Conservation (phyloP, 2,888 invertebrate species). For the Oscheius sp. region DNA sequence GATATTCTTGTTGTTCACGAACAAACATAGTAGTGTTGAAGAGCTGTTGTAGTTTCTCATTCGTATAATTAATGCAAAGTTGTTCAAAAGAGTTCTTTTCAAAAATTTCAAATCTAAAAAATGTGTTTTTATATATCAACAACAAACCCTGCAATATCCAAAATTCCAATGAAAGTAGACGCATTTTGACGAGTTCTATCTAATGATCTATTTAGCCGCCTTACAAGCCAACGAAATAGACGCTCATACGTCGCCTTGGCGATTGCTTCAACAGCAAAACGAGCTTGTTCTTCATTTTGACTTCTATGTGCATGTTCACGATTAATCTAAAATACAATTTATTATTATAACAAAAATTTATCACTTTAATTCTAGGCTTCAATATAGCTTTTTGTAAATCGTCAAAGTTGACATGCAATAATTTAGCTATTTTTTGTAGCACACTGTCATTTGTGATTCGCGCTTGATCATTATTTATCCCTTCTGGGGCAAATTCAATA, state of each 20-base stretch:
- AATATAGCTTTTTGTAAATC: conserved; percentile 98
- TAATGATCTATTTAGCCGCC: conserved; percentile 80
- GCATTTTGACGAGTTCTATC: conserved; percentile 97
- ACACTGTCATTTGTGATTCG: conserved; percentile 93
- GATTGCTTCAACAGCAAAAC: conserved; percentile 97
- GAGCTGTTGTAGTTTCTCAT: conserved; percentile 97
- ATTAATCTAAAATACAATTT: conserved; percentile 79
- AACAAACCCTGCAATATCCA: conserved; percentile 98
- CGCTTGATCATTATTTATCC: conserved; percentile 94
- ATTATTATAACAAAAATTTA: neutral
- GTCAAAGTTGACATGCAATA: conserved; percentile 88
- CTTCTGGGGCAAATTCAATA: conserved; percentile 97
- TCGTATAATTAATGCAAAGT: conserved; percentile 98
- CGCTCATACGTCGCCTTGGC: conserved; percentile 97
- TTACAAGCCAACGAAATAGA: conserved; percentile 82
- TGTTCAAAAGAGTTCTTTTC: conserved; percentile 96
- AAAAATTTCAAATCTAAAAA: conserved; percentile 65
- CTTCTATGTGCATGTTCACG: conserved; percentile 97
- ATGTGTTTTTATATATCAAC: neutral
- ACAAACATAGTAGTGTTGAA: conserved; percentile 99
- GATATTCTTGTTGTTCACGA: conserved; percentile 86
- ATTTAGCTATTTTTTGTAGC: conserved; percentile 91
- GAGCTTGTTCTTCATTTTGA: conserved; percentile 95
- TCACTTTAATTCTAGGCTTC: conserved; percentile 88
- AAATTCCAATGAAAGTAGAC: conserved; percentile 97